Evolutionary conservation across 2,888 invertebrate species (phyloP), one percentile per base, ranked within the genome.

Genomic region (Seira musarum): DNA sequence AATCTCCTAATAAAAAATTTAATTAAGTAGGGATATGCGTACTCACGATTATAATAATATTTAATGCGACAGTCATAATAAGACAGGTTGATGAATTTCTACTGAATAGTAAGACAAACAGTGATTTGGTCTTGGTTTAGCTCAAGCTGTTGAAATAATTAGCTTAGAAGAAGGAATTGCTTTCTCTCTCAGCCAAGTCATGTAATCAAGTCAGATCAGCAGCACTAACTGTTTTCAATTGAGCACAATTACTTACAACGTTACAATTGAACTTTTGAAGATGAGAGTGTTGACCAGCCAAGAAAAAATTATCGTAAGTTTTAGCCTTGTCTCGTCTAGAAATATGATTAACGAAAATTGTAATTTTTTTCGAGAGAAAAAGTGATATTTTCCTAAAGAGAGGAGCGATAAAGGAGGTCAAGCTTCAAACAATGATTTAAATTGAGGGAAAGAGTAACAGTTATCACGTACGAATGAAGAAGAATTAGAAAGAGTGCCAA

Each of bases 401-500:
- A n/a, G 40, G 5, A 40, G 40, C 5, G 40, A 40, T 40, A 57
- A 57, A 57, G 57, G 57, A 57, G 57, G 57, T 57, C 57, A 57
- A 57, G 17, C 57, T 3, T 57, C n/a, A n/a, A n/a, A n/a, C n/a
- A n/a, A 57, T 57, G 13, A 5, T 57, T 57, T 17, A 3, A 8
- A 13, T 5, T n/a, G 57, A 10, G n/a, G 57, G 17, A 13, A 13
- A 40, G 40, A 40, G 57, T 57, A 57, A 57, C 57, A 57, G 15
- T 57, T 57, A 57, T 57, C 57, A 57, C 57, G 57, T 57, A 57
- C n/a, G 57, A 57, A 57, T 57, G 40, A 40, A 40, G 40, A 40
- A 40, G n/a, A 40, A 40, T 40, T 40, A 5, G 40, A 40, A 40
- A 5, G 40, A 40, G 13, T 40, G 40, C 40, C 40, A 40, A 40